Evolutionary conservation across 2,797 vertebrate species (phyloP).

Genomic region (Scolopax rusticola): DNA sequence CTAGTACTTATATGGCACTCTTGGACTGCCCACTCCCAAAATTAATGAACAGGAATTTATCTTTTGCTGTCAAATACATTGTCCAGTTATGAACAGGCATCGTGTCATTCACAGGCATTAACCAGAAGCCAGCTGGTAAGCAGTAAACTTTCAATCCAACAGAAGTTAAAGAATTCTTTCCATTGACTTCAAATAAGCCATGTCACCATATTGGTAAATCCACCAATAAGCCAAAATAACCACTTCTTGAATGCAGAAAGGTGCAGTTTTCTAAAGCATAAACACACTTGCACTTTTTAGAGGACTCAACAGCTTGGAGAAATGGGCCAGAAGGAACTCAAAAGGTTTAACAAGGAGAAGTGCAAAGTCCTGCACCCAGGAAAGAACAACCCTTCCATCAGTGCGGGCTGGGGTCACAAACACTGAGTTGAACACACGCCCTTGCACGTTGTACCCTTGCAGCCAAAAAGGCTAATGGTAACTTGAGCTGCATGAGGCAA

Average conservation of each 20-base stretch:
- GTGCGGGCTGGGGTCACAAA: background rate
- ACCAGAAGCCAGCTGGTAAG: background rate
- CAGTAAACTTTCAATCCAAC: background rate
- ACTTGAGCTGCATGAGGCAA: background rate
- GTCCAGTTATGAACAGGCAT: background rate
- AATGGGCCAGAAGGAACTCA: background rate
- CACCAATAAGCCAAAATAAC: background rate
- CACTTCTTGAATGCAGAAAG: background rate
- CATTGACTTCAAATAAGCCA: background rate
- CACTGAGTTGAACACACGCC: background rate
- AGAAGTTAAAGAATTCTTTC: background rate
- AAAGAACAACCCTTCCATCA: background rate
- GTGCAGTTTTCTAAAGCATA: background rate
- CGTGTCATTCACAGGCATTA: background rate
- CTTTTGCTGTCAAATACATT: background rate
- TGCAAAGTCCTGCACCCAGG: background rate
- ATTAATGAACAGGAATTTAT: background rate
- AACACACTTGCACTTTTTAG: background rate
- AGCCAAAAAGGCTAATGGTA: background rate
- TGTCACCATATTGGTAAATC: rapidly evolving
- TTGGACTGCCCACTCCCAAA: background rate
- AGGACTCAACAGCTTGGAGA: background rate
- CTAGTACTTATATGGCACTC: background rate
- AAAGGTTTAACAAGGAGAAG: background rate
- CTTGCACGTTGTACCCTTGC: too few relatives aligned